Percentiles rank a stretch among this genome's conserved stretches.
These are phyloP conservation scores for Pilophorus perplexus DNA, from an alignment of 2,888 invertebrate species.

Conservation along the genomic window DNA sequence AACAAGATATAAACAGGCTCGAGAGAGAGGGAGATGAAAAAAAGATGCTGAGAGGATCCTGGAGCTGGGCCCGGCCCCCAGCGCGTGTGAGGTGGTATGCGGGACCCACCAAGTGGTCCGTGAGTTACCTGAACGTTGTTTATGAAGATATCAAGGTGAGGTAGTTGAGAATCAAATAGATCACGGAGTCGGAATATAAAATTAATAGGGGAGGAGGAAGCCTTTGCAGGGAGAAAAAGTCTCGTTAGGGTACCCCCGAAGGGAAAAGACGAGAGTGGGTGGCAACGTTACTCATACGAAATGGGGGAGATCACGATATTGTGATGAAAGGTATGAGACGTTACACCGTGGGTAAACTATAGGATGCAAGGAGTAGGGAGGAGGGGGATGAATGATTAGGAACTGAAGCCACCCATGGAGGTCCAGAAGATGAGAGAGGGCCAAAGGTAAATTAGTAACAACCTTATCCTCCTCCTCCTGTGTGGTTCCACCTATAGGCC, in stretches of 20 bases:
- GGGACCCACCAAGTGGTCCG: conserved; percentile 19
- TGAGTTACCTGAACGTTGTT: conserved; percentile 38
- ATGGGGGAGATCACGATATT: conserved; percentile 34
- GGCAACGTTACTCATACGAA: conserved; percentile 30
- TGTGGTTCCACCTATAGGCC: conserved; percentile 29
- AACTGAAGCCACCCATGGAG: conserved; percentile 36
- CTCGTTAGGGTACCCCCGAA: conserved; percentile 19
- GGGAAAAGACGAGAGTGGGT: conserved; percentile 16
- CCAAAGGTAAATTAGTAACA: conserved; percentile 35
- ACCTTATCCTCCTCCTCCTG: conserved; percentile 6
- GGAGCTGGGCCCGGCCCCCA: too few species aligned
- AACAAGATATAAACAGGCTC: too few species aligned
- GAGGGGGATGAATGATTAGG: conserved; percentile 37
- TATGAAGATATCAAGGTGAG: conserved; percentile 37
- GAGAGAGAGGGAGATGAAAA: too few species aligned
- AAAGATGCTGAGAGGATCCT: too few species aligned
- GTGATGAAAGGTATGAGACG: conserved; percentile 34
- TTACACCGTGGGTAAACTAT: conserved; percentile 4
- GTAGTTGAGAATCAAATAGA: conserved; percentile 35
- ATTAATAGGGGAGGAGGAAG: conserved; percentile 11
- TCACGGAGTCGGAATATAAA: conserved; percentile 27
- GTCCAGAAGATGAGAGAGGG: conserved; percentile 31
- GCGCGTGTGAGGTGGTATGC: conserved; percentile 26
- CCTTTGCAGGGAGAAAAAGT: not conserved
- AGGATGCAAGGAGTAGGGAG: conserved; percentile 7